Evolutionary conservation across 2,797 vertebrate species (phyloP).

Genomic region (Astyanax mexicanus): DNA sequence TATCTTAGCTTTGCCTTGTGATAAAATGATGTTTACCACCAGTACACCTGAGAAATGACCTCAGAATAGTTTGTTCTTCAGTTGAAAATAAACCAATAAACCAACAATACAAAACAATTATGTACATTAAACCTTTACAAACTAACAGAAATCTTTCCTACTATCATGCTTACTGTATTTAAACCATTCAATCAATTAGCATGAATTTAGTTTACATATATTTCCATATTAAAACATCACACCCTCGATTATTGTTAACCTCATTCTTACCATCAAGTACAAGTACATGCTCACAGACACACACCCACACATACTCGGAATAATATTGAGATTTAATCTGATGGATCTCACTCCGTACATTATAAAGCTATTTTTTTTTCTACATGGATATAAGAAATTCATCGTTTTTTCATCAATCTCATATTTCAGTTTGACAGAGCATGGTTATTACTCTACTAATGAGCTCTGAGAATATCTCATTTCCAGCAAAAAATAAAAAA

Average conservation of each 20-base stretch:
- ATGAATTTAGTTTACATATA: neutral
- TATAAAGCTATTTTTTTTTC: slow-evolving; percentile 56
- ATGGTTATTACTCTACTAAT: slow-evolving; percentile 78
- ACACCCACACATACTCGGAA: slow-evolving; percentile 45
- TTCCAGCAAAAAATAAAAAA: slow-evolving; percentile 70
- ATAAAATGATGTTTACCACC: too few species aligned
- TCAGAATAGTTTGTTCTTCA: too few species aligned
- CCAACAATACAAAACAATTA: too few species aligned
- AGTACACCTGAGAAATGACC: neutral
- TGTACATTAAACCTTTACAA: neutral
- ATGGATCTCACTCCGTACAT: slow-evolving; percentile 62
- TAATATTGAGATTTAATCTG: slow-evolving; percentile 64
- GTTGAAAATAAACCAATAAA: neutral
- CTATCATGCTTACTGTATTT: neutral
- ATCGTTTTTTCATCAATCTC: slow-evolving; percentile 70
- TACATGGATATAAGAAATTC: slow-evolving; percentile 65
- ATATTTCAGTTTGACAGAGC: slow-evolving; percentile 74
- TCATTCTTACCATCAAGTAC: slow-evolving; percentile 17
- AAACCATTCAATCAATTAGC: neutral
- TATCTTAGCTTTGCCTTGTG: too few species aligned
- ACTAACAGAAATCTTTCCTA: neutral
- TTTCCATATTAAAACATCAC: neutral
- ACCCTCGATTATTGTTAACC: slow-evolving; percentile 12
- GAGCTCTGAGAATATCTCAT: slow-evolving; percentile 77
- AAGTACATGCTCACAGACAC: slow-evolving; percentile 47